Conservation (phyloP, 2,797 vertebrate genomes). For the Rhynchonycteris naso region DNA sequence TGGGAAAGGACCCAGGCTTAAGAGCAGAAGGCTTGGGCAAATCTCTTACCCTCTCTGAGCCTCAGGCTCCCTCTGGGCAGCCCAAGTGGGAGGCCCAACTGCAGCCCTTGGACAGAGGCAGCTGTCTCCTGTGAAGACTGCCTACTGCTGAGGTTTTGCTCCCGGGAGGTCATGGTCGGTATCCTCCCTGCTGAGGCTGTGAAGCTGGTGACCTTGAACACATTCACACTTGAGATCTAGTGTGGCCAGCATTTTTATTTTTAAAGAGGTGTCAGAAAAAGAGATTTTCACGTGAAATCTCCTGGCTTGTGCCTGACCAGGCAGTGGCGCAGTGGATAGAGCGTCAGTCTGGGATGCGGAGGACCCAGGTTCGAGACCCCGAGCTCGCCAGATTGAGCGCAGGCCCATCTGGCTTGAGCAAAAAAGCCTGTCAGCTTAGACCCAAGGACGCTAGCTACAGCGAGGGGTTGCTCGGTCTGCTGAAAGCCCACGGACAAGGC, state of each 20-base stretch:
- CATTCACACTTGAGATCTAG: neutral
- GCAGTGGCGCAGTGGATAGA: no score
- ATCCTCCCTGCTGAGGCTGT: neutral
- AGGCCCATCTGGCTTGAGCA: no score
- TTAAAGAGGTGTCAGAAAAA: conserved; percentile 19
- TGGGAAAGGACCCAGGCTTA: neutral
- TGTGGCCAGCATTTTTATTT: conserved; percentile 23
- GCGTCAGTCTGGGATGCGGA: no score
- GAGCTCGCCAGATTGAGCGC: no score
- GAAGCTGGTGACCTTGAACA: neutral
- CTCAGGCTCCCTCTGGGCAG: neutral
- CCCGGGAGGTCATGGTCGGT: fast-evolving
- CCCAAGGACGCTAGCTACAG: no score
- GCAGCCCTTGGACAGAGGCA: neutral
- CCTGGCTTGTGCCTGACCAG: no score
- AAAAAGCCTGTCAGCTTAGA: no score
- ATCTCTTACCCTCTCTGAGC: neutral
- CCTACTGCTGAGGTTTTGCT: neutral
- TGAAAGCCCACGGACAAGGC: no score
- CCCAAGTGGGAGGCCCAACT: no score
- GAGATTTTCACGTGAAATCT: neutral
- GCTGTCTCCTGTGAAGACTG: neutral
- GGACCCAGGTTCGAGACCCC: no score
- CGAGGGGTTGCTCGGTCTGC: no score
- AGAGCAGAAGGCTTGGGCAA: neutral